These are phyloP conservation scores for Oscheius sp. DNA, from an alignment of 1,140 invertebrate genomes.

Conservation along the genomic window DNA sequence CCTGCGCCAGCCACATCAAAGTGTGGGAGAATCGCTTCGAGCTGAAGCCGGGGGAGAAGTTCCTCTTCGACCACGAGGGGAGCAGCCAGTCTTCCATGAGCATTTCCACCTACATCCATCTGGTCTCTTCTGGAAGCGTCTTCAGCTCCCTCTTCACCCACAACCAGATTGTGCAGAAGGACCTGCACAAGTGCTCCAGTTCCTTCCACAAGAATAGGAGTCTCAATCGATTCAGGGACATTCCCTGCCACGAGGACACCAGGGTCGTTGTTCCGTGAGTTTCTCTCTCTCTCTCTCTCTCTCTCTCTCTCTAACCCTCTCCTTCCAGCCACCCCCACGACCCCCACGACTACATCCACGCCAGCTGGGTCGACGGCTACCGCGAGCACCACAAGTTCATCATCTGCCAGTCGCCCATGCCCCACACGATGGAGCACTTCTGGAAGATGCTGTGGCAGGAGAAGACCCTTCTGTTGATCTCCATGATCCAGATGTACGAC, in stretches of 20 bases:
- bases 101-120: slow-evolving; percentile 5
- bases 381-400: slow-evolving; percentile 46
- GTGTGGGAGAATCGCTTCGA: too few relatives aligned
- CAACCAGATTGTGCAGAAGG: slow-evolving; percentile 33
- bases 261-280: slow-evolving; percentile 37
- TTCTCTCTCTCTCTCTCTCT: too few relatives aligned
- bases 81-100: background rate
- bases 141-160: slow-evolving; percentile 46
- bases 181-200: slow-evolving; percentile 35
- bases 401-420: slow-evolving; percentile 42
- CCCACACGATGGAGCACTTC: slow-evolving; percentile 41
- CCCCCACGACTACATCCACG: slow-evolving; percentile 45
- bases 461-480: slow-evolving; percentile 34
- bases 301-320: too few relatives aligned
- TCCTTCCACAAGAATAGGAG: slow-evolving; percentile 36
- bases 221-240: slow-evolving; percentile 44
- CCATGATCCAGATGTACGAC: slow-evolving; percentile 34
- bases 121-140: slow-evolving; percentile 38
- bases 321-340: slow-evolving; percentile 5
- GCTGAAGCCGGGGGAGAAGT: slow-evolving; percentile 18
- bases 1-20: too few relatives aligned
- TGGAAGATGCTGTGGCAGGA: slow-evolving; percentile 47
- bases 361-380: slow-evolving; percentile 47
- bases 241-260: slow-evolving; percentile 36
- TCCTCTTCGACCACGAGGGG: slow-evolving; percentile 31